Conservation (phyloP, 2,888 invertebrate genomes). For the Cephus runcator region DNA sequence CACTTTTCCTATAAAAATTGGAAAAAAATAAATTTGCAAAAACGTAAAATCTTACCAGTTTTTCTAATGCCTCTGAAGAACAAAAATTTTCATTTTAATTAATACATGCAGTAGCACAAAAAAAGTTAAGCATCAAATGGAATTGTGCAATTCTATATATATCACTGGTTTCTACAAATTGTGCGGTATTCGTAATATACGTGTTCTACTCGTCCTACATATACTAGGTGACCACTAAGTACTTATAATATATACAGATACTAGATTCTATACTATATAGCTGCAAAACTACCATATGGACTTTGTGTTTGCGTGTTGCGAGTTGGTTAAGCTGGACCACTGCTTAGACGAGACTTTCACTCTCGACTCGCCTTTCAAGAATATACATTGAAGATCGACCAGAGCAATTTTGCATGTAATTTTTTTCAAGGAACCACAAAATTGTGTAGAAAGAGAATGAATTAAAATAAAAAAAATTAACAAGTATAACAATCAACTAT, state of each 20-base stretch:
- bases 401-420: neutral
- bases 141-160: neutral
- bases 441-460: neutral
- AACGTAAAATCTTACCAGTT: neutral
- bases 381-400: slow-evolving; percentile 11
- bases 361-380: slow-evolving; percentile 44
- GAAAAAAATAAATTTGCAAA: neutral
- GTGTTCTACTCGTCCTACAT: neutral
- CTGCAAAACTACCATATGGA: neutral
- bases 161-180: neutral
- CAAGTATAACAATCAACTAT: neutral
- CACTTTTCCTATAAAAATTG: neutral
- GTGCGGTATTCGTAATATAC: neutral
- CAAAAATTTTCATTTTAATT: neutral
- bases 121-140: neutral
- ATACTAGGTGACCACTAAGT: neutral
- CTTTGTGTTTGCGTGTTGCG: neutral
- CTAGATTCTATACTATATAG: neutral
- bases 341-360: slow-evolving; percentile 53
- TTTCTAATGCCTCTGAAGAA: neutral
- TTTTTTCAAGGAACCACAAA: neutral
- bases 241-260: neutral
- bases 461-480: neutral
- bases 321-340: slow-evolving; percentile 26
- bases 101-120: neutral